Evolutionary conservation across 1,140 invertebrate species (phyloP).

Genomic region (Agrypnia vestita): DNA sequence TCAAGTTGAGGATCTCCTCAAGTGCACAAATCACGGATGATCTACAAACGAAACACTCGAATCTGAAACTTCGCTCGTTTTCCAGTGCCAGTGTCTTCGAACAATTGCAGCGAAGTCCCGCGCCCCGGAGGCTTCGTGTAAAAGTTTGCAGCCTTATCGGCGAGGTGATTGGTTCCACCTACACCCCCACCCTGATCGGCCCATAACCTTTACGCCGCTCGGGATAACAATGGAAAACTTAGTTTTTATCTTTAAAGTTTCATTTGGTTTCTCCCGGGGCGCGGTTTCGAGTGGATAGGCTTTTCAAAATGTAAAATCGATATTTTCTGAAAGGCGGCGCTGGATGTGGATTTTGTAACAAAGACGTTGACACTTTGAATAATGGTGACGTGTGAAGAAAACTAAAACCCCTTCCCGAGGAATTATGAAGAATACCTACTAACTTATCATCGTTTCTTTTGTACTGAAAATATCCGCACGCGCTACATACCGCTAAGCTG

Average conservation of each 20-base stretch:
- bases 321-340: not conserved
- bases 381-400: not conserved
- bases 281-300: not conserved
- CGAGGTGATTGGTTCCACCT: conserved; percentile 17
- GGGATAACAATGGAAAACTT: conserved; percentile 9
- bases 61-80: conserved; percentile 31
- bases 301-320: not conserved
- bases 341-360: conserved; percentile 2
- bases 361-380: conserved; percentile 6
- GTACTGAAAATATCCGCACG: too few relatives aligned
- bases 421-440: too few relatives aligned
- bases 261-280: not conserved
- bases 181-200: conserved; percentile 12
- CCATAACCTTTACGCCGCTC: conserved; percentile 1
- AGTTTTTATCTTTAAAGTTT: conserved; percentile 39
- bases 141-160: conserved; percentile 36
- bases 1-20: not conserved
- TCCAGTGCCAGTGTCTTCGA: conserved; percentile 16
- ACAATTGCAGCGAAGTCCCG: conserved; percentile 18
- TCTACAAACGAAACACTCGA: conserved; percentile 36
- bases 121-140: not conserved
- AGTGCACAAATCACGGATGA: conserved; percentile 35
- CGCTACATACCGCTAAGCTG: too few relatives aligned
- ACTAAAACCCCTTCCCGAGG: too few relatives aligned
- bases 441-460: too few relatives aligned